phyloP scores from a whole-genome alignment of 2,113 vertebrate genomes.

The Ammodytes marinus region DNA sequence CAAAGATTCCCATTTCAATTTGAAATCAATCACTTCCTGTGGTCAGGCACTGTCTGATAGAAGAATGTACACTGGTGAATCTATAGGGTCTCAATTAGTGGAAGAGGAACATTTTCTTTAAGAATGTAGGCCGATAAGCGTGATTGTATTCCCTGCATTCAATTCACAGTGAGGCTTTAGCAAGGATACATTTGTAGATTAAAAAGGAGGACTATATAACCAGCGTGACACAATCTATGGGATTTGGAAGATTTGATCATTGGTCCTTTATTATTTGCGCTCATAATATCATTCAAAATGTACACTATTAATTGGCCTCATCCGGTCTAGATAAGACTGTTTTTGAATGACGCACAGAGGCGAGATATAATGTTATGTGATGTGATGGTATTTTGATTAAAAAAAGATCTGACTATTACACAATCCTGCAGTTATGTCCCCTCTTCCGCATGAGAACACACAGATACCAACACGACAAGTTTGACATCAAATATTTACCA shows the following conservation, averaged over 20 bases:
- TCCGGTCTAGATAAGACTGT: conserved; percentile 40
- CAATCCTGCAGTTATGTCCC: conserved; percentile 15
- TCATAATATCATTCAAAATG: conserved; percentile 71
- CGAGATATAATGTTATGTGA: conserved; percentile 10
- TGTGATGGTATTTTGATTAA: conserved; percentile 15
- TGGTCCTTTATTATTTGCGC: conserved; percentile 65
- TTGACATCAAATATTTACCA: conserved; percentile 51
- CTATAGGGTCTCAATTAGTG: conserved; percentile 46
- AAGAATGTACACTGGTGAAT: conserved; percentile 16
- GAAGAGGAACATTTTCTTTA: conserved; percentile 46
- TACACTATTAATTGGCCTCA: conserved; percentile 48
- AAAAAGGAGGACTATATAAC: conserved; percentile 65
- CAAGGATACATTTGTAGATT: conserved; percentile 71
- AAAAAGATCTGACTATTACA: conserved; percentile 17
- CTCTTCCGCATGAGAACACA: neutral
- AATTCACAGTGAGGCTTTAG: conserved; percentile 55
- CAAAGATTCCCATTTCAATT: conserved; percentile 13
- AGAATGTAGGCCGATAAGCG: conserved; percentile 42
- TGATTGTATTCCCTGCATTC: conserved; percentile 40
- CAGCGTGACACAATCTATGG: conserved; percentile 50
- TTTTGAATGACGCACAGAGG: conserved; percentile 35
- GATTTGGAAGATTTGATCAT: conserved; percentile 69
- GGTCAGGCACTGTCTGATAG: conserved; percentile 13
- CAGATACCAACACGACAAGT: conserved; percentile 2
- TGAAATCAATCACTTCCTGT: conserved; percentile 37